Evolutionary conservation across 2,888 invertebrate genomes (phyloP), one percentile per base, ranked within the genome.

Genomic region (Diachrysia chrysitis): DNA sequence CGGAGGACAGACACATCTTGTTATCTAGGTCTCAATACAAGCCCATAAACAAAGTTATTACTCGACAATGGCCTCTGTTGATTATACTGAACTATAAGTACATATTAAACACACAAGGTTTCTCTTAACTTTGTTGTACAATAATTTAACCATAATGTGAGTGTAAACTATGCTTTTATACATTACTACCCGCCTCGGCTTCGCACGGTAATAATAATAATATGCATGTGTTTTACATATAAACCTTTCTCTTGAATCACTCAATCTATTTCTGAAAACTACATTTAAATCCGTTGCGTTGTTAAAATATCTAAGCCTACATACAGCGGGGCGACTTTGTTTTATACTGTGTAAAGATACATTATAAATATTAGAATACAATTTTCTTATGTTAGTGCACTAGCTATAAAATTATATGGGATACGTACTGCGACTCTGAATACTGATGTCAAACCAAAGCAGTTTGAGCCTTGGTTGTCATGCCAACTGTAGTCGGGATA

Each of bases 401-500:
- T 6, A n/a, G 5, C 6, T 14, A n/a, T 42, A 14, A n/a, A 6
- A 42, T 42, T 0, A 42, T n/a, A 12, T 51, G 12, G 0, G 17
- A 32, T 78, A 95, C 96, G 95, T 91, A 98, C 98, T 86, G 97
- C 96, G 19, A 97, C 93, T 87, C 98, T 95, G 83, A 97, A 98
- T 1, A 97, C 98, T 0, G 98, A 98, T 0, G 97, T 97, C 46
- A 98, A 92, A 21, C 96, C 96, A 35, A 96, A 93, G 82, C 97
- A 97, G 85, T 96, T 94, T 0, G 67, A 74, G 0, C 96, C 96
- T 68, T 96, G 94, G 73, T 91, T 92, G 25, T 93, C 93, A 74
- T 97, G 96, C 96, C 96, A 96, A 10, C 92, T 89, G 93, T 97
- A 97, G 86, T 95, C 95, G 0, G 97, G 97, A 89, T 97, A 97